A percentile compares a stretch with the other conserved stretches of the same genome.
Conservation (phyloP, 2,888 invertebrate genomes). For the Heliothis peltigera region DNA sequence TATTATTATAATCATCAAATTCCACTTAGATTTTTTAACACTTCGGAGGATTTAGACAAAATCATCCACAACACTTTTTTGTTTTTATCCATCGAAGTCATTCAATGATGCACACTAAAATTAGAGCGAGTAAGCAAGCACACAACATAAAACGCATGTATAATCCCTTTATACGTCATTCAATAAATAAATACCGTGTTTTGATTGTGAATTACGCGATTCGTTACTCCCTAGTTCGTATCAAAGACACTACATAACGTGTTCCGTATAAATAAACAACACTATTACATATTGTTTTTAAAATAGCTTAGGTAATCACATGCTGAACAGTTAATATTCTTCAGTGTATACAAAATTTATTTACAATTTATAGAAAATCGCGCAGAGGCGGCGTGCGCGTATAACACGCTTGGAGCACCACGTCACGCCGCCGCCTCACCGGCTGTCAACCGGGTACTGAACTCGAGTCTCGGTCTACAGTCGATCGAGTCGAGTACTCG, state of each 20-base stretch:
- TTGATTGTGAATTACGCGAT: slow-evolving; percentile 56
- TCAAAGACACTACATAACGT: slow-evolving; percentile 73
- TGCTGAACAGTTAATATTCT: slow-evolving; percentile 67
- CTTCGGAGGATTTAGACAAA: slow-evolving; percentile 69
- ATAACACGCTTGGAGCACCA: slow-evolving; percentile 68
- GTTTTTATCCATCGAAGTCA: slow-evolving; percentile 70
- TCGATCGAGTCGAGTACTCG: slow-evolving; percentile 77
- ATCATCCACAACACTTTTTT: slow-evolving; percentile 71
- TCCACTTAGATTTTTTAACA: slow-evolving; percentile 72
- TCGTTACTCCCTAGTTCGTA: slow-evolving; percentile 70
- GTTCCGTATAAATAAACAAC: slow-evolving; percentile 64
- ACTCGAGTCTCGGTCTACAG: slow-evolving; percentile 67
- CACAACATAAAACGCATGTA: slow-evolving; percentile 47
- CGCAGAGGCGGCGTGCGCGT: slow-evolving; percentile 87
- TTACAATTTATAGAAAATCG: slow-evolving; percentile 83
- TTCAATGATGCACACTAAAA: slow-evolving; percentile 51
- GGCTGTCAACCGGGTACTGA: slow-evolving; percentile 90
- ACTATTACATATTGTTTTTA: slow-evolving; percentile 52
- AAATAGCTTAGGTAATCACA: slow-evolving; percentile 53
- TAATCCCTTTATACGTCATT: slow-evolving; percentile 55
- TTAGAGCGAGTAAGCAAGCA: slow-evolving; percentile 51
- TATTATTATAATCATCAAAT: slow-evolving; percentile 75
- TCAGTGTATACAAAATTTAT: slow-evolving; percentile 80
- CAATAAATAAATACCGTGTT: slow-evolving; percentile 58
- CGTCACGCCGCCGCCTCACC: slow-evolving; percentile 87